These are phyloP conservation scores for Gobiocypris rarus DNA, from an alignment of 2,113 vertebrate species.

Conservation along the genomic window DNA sequence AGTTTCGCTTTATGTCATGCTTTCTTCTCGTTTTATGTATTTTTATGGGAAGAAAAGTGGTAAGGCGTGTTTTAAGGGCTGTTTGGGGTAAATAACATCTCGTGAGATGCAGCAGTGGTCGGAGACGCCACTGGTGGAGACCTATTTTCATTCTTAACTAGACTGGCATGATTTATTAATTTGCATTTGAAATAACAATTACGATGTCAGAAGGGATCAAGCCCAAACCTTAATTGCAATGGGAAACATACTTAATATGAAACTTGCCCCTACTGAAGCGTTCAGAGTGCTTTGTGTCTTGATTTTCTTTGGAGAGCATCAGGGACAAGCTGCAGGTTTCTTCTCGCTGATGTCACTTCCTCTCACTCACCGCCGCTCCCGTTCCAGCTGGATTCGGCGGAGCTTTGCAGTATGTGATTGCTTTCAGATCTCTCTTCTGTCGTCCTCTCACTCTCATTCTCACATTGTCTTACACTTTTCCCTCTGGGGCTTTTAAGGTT, in stretches of 20 bases:
- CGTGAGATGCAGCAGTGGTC: slow-evolving; percentile 64
- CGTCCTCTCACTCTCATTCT: slow-evolving; percentile 5
- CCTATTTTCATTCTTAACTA: slow-evolving; percentile 93
- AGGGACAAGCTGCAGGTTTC: background rate
- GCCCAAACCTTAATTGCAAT: slow-evolving; percentile 87
- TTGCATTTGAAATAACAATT: slow-evolving; percentile 94
- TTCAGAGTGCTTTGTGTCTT: slow-evolving; percentile 31
- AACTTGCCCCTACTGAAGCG: slow-evolving; percentile 70
- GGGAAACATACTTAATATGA: slow-evolving; percentile 83
- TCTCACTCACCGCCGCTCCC: background rate
- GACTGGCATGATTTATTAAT: slow-evolving; percentile 93
- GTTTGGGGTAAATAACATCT: slow-evolving; percentile 57
- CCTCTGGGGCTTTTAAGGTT: slow-evolving; percentile 50
- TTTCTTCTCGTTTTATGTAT: slow-evolving; percentile 61
- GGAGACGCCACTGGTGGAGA: slow-evolving; percentile 75
- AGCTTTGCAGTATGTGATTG: background rate
- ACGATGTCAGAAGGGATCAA: slow-evolving; percentile 85
- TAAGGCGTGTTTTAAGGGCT: slow-evolving; percentile 32
- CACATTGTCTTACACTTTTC: slow-evolving; percentile 34
- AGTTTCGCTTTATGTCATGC: slow-evolving; percentile 51
- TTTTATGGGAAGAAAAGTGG: slow-evolving; percentile 50
- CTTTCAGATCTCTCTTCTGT: background rate
- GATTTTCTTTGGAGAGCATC: slow-evolving; percentile 1
- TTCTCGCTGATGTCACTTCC: slow-evolving; percentile 6
- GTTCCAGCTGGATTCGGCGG: background rate